Evolutionary conservation across 2,797 vertebrate species (phyloP).

Genomic region (Lates japonicus): DNA sequence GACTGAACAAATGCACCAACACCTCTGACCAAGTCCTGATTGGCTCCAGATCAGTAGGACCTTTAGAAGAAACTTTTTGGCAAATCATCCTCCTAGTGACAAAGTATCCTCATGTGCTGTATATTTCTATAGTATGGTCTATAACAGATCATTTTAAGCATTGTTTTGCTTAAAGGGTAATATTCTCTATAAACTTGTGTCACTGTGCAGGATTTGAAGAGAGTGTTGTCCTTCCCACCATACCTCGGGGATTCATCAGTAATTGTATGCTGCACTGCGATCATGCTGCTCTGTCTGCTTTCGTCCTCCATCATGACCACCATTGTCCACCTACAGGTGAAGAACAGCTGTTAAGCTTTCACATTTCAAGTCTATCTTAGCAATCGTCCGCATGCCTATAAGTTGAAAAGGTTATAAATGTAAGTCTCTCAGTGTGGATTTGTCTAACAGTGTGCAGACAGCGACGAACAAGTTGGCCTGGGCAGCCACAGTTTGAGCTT

Average conservation of each 20-base stretch:
- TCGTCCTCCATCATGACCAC: constrained; percentile 94
- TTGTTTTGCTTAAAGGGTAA: neutral
- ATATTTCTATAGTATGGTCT: neutral
- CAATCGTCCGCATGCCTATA: neutral
- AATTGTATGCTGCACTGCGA: constrained; percentile 96
- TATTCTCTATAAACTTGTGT: constrained; percentile 4
- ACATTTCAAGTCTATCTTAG: neutral
- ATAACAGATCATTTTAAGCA: neutral
- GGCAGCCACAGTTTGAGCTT: too few species aligned
- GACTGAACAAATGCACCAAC: too few species aligned
- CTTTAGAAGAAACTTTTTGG: too few species aligned
- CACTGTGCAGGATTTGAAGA: constrained; percentile 93
- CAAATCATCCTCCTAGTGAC: too few species aligned
- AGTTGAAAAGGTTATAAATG: neutral
- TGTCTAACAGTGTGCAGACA: too few species aligned
- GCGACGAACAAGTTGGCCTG: too few species aligned
- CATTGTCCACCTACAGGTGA: constrained; percentile 93
- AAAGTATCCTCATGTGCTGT: too few species aligned
- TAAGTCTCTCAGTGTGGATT: neutral
- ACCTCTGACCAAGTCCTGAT: too few species aligned
- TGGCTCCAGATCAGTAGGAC: too few species aligned
- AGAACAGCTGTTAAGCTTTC: neutral
- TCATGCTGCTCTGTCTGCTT: constrained; percentile 96
- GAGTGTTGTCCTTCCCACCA: constrained; percentile 93
- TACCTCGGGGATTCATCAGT: constrained; percentile 97